Conservation (phyloP, 2,113 vertebrate species). For the Delphinus delphis region DNA sequence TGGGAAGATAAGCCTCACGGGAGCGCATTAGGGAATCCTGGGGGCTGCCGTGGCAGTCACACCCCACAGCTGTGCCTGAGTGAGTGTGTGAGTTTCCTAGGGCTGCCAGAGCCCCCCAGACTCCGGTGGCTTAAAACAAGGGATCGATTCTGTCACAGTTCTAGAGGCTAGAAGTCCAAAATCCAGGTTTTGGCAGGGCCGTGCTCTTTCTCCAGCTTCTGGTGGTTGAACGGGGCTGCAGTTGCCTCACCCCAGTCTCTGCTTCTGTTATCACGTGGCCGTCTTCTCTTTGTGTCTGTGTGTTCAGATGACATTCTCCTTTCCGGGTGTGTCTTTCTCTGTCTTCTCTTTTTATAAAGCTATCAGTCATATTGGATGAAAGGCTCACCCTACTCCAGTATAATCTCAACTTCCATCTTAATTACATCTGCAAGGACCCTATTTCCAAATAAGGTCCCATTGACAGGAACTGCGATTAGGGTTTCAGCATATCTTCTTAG, state of each 20-base stretch:
- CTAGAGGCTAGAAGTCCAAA: neutral
- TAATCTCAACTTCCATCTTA: neutral
- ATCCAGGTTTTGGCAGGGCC: neutral
- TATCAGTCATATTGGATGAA: neutral
- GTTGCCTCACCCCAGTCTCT: rapidly evolving
- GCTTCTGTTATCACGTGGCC: rapidly evolving
- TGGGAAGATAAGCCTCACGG: rapidly evolving
- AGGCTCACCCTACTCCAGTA: neutral
- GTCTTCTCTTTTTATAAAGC: neutral
- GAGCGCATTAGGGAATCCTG: neutral
- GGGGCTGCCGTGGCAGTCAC: neutral
- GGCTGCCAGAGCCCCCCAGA: neutral
- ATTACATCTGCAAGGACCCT: neutral
- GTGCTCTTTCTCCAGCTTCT: neutral
- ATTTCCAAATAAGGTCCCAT: neutral
- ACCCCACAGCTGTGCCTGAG: too few relatives aligned
- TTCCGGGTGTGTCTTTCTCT: neutral
- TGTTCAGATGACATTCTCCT: neutral
- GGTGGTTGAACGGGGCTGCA: neutral
- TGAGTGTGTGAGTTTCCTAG: neutral
- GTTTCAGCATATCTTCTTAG: neutral
- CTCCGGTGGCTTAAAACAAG: neutral
- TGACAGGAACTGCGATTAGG: neutral
- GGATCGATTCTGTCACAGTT: neutral
- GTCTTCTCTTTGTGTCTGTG: neutral